A percentile compares a stretch with the other conserved stretches of the same genome.
These are phyloP conservation scores for Aphelenchoides besseyi DNA, from an alignment of 1,140 invertebrate species.

Conservation along the genomic window DNA sequence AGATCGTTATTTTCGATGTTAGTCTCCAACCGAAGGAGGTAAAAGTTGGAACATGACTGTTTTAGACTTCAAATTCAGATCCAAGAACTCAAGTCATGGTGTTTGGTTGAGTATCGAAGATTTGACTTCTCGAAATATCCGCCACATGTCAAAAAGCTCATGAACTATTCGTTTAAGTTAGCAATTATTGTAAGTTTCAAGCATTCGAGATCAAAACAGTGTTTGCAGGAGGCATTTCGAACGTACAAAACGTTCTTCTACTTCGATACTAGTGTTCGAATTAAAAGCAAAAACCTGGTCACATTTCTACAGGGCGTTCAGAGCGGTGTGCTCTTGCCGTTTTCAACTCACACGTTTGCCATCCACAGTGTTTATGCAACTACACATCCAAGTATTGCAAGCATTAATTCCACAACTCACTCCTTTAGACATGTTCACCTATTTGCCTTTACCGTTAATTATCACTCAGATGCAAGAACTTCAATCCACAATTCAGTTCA, in stretches of 20 bases:
- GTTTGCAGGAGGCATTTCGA: not conserved
- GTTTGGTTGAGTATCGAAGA: too few relatives aligned
- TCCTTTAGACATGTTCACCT: not conserved
- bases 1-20: conserved; percentile 8
- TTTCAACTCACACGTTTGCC: not conserved
- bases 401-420: too few relatives aligned
- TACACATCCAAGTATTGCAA: not conserved
- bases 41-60: not conserved
- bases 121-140: too few relatives aligned
- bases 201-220: not conserved
- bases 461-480: not conserved
- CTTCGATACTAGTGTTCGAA: conserved; percentile 2
- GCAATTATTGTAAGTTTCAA: not conserved
- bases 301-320: too few relatives aligned
- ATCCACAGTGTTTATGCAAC: not conserved
- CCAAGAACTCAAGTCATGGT: not conserved
- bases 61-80: not conserved
- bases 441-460: not conserved
- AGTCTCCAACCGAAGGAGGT: not conserved
- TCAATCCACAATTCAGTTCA: not conserved
- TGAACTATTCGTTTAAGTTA: too few relatives aligned
- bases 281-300: not conserved
- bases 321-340: too few relatives aligned
- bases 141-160: too few relatives aligned
- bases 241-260: conserved; percentile 7